Conservation (phyloP, 2,113 vertebrate species). For the Gavialis gangeticus region DNA sequence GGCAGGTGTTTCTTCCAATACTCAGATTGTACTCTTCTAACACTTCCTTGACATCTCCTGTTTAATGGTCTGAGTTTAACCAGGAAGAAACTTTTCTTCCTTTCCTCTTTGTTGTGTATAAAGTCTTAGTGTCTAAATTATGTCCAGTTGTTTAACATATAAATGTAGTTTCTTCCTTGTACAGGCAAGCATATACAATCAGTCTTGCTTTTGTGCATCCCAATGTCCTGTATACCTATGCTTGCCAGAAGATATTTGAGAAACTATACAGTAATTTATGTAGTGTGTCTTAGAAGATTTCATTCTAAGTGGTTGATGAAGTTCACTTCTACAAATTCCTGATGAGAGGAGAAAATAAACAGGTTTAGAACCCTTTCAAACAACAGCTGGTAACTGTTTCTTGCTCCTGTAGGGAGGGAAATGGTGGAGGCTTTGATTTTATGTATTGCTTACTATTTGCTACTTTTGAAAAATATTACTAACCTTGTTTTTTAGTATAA, state of each 20-base stretch:
- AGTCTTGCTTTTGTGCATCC: background rate
- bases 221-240: background rate
- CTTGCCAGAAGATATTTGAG: background rate
- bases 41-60: background rate
- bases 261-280: background rate
- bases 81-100: background rate
- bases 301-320: background rate
- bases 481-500: fast-evolving
- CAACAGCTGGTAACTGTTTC: background rate
- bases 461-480: background rate
- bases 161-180: background rate
- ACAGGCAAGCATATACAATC: background rate
- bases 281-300: background rate
- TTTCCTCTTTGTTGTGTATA: background rate
- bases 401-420: background rate
- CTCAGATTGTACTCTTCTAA: background rate
- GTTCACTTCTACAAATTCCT: background rate
- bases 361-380: background rate
- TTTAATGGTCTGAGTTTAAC: background rate
- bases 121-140: background rate
- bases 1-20: background rate
- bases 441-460: background rate
- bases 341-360: background rate
- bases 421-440: background rate
- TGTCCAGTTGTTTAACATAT: background rate